phyloP scores from a whole-genome alignment of 2,113 vertebrate genomes.

The Xenotilapia flavipinnis region DNA sequence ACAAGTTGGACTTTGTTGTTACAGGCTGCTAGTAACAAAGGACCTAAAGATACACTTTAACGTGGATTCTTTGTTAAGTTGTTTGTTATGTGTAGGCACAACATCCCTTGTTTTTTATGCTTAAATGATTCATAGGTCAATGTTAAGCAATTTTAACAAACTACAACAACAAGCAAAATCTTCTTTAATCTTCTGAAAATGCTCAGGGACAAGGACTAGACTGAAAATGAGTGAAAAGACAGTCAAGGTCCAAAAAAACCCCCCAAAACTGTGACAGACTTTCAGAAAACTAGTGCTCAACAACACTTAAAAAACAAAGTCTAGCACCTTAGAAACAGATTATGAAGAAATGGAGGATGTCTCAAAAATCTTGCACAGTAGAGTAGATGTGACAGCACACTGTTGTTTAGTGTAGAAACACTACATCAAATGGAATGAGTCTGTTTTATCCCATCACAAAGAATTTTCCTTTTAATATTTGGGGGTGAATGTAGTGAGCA shows the following conservation, averaged over 20 bases:
- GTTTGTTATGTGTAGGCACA: neutral
- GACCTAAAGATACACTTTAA: neutral
- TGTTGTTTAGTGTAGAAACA: neutral
- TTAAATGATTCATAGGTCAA: neutral
- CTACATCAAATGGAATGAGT: neutral
- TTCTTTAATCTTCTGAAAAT: neutral
- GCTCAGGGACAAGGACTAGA: neutral
- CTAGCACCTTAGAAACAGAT: neutral
- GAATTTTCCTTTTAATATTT: neutral
- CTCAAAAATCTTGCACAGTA: neutral
- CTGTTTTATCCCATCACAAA: neutral
- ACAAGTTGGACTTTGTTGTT: neutral
- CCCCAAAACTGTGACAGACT: neutral
- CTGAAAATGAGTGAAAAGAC: neutral
- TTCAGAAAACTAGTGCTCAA: neutral
- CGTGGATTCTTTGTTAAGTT: neutral
- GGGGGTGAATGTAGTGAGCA: neutral
- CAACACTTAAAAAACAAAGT: neutral
- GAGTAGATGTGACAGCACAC: neutral
- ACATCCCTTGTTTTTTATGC: neutral
- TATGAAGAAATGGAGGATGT: neutral
- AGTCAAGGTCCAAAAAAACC: accelerated
- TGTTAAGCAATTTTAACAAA: neutral
- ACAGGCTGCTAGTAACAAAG: neutral
- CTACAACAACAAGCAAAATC: neutral